Evolutionary conservation across 2,797 vertebrate genomes (phyloP).

Genomic region (Bufotes viridis): DNA sequence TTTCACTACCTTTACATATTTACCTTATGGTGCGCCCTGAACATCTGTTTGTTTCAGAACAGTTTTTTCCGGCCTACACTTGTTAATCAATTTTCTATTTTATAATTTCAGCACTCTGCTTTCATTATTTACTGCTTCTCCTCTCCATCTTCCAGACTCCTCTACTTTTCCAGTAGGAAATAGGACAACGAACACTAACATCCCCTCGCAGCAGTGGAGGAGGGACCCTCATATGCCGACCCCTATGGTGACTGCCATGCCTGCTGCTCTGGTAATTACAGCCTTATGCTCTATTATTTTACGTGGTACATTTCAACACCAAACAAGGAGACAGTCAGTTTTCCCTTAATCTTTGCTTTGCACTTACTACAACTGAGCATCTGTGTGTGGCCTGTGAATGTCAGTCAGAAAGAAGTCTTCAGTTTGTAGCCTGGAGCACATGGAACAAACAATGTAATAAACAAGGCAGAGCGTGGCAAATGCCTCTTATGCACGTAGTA

Average conservation of each 20-base stretch:
- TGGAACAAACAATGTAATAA: constrained; percentile 8
- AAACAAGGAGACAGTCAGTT: not conserved
- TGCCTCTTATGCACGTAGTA: not conserved
- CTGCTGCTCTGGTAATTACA: not conserved
- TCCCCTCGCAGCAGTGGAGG: too few species aligned
- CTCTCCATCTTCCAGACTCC: not conserved
- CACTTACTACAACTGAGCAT: not conserved
- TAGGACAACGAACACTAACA: too few species aligned
- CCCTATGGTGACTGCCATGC: not conserved
- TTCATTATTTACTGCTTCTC: not conserved
- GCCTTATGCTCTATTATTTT: not conserved
- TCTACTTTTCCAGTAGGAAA: too few species aligned
- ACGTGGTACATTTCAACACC: not conserved
- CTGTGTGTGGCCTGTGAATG: constrained; percentile 35
- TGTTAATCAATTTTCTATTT: too few species aligned
- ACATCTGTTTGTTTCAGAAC: too few species aligned
- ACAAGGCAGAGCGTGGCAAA: not conserved
- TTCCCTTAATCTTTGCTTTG: not conserved
- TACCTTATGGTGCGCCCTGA: too few species aligned
- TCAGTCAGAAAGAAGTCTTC: not conserved
- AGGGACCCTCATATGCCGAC: not conserved
- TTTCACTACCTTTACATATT: too few species aligned
- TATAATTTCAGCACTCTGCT: not conserved
- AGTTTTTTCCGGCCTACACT: too few species aligned
- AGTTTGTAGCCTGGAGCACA: not conserved